A percentile compares a stretch with the other conserved stretches of the same genome.
These are phyloP conservation scores for Crossocerus cetratus DNA, from an alignment of 2,888 invertebrate genomes.

Conservation along the genomic window DNA sequence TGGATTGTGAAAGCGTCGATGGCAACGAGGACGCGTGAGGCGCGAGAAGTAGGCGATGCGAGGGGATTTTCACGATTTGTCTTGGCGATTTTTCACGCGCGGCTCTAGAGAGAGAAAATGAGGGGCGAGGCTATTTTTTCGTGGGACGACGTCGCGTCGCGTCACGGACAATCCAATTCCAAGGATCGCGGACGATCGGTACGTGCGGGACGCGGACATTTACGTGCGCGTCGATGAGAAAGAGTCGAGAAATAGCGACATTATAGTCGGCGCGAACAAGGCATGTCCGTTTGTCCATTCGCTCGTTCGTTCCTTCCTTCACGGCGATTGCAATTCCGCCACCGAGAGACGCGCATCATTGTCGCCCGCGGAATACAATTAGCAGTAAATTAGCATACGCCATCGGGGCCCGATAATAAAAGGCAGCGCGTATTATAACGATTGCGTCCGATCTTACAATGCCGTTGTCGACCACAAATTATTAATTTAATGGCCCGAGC, in stretches of 20 bases:
- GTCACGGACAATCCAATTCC: too few species aligned
- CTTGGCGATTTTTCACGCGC: conserved; percentile 59
- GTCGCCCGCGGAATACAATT: conserved; percentile 75
- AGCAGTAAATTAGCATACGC: conserved; percentile 77
- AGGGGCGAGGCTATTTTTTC: conserved; percentile 48
- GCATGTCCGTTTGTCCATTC: conserved; percentile 23
- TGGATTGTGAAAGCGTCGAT: not conserved
- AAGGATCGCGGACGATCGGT: conserved; percentile 23
- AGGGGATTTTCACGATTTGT: conserved; percentile 33
- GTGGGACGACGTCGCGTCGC: too few species aligned
- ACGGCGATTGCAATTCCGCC: conserved; percentile 57
- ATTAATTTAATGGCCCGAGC: conserved; percentile 74
- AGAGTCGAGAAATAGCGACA: conserved; percentile 37
- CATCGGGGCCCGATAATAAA: conserved; percentile 73
- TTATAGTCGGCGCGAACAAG: conserved; percentile 12
- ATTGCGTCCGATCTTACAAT: conserved; percentile 76
- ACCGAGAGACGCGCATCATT: conserved; percentile 68
- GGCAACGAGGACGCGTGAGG: not conserved
- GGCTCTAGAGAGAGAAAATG: conserved; percentile 47
- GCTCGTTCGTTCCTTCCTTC: conserved; percentile 45
- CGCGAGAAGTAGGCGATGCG: conserved; percentile 10
- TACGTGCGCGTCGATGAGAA: conserved; percentile 8
- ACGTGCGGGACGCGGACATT: conserved; percentile 14
- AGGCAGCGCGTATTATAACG: conserved; percentile 74
- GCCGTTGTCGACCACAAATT: conserved; percentile 76